Base-by-base conservation (phyloP, 1,140 invertebrate species). In the Temnothorax curvispinosus region DNA sequence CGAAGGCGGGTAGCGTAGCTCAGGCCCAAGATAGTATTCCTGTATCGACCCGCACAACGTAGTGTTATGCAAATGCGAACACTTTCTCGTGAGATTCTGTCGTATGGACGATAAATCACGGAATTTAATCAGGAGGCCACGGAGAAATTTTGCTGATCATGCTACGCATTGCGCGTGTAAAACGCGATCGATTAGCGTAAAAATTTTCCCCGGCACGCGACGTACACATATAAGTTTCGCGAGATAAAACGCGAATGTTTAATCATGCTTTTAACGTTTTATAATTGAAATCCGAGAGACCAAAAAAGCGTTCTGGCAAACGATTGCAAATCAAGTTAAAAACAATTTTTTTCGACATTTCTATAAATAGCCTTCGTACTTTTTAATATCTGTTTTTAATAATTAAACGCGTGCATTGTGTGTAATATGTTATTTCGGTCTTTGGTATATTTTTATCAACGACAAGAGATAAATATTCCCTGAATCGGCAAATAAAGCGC, bases 11-110 rank as follows among this genome's bases (percentile, higher is more conserved):
- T 47, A 50, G 32, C 1, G n/a, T 47, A 50, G 32, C 2, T 18
- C 32, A 21, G 7, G 21, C 35, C 15, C 35, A 85, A 65, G 52
- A 71, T 54, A 50, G 3, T 74, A 32, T 74, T 74, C 27, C 81
- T 56, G 38, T 78, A 85, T 88, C 88, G 88, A 89, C 52, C 88
- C 18, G 32, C 2, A 41, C 15, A 21, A n/a, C 7, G n/a, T n/a
- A 41, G 21, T 50, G 50, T 69, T 87, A 58, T 72, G 87, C 44
- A 64, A 81, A 81, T 60, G 38, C 21, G 41, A 60, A 62, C 77
- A 86, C 85, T 86, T 82, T 82, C 77, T 71, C 44, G 54, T 32
- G 54, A 86, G 41, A 84, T 60, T 60, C 69, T 56, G 54, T 75
- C 80, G 69, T 44, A 54, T 56, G 41, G 41, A 35, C 54, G 54